These are phyloP conservation scores for Anoncus sp. DNA, from an alignment of 2,888 invertebrate species.

Conservation along the genomic window DNA sequence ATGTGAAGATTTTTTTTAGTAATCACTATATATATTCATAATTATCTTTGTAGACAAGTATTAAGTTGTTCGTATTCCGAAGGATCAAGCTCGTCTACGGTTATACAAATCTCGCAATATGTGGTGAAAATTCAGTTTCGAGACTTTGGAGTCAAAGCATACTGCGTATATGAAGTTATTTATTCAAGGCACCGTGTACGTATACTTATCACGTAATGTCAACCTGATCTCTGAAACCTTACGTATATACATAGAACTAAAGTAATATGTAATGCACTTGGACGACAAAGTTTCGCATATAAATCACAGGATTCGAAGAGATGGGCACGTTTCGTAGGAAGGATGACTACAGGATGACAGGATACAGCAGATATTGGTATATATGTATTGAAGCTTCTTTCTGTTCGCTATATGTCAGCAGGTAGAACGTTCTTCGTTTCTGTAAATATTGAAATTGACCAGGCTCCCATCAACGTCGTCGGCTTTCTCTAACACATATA, in stretches of 20 bases:
- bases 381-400: slow-evolving; percentile 14
- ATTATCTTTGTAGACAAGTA: no score
- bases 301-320: slow-evolving; percentile 35
- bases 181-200: slow-evolving; percentile 26
- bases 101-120: not conserved
- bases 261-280: slow-evolving; percentile 11
- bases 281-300: slow-evolving; percentile 29
- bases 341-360: slow-evolving; percentile 37
- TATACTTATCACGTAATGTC: slow-evolving; percentile 44
- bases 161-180: slow-evolving; percentile 13
- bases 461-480: slow-evolving; percentile 52
- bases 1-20: no score
- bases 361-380: slow-evolving; percentile 30
- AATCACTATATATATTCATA: no score
- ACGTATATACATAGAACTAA: slow-evolving; percentile 15
- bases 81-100: not conserved
- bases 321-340: slow-evolving; percentile 40
- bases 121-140: not conserved
- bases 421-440: slow-evolving; percentile 72
- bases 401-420: slow-evolving; percentile 58
- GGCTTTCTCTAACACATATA: slow-evolving; percentile 24
- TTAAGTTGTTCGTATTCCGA: no score
- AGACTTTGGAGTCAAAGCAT: not conserved
- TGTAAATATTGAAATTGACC: slow-evolving; percentile 79
- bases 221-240: slow-evolving; percentile 34